Base-by-base conservation (phyloP, 2,797 vertebrate species). In the Anolis apletophallus region DNA sequence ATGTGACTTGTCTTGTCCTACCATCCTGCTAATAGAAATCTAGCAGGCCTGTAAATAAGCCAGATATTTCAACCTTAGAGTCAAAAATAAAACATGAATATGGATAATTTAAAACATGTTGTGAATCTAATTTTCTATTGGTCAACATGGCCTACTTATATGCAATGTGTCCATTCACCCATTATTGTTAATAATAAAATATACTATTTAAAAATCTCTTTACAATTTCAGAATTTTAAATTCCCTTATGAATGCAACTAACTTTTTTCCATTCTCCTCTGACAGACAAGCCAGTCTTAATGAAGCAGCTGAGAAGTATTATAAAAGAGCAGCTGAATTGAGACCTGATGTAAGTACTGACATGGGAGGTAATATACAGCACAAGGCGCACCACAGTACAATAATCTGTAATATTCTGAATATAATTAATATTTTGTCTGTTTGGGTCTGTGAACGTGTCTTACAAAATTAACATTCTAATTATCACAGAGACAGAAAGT, bases 261-360 rank as follows among this genome's bases (percentile, higher is more conserved):
- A n/a, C 32, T 68, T 77, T 80, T 83, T 11, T 16, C 86, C 86
- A 59, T 88, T 12, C 84, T 94, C 32, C 52, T 83, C 93, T 96
- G 91, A 93, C 95, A 99, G 99, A 96, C 99, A 99, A 97, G 99
- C 99, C 92, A 99, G 98, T 95, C 98, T 99, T 88, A 99, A 99
- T 81, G 97, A 98, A 93, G 98, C 98, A 88, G 99, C 99, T 0
- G 99, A 99, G 96, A 98, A 97, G 92, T 99, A 99, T 94, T 99
- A 99, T 32, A 96, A 98, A 95, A 97, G 97, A 96, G 98, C 99
- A 69, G 98, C 99, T 6, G 97, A 92, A 90, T 96, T 99, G 92
- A 98, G 98, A 96, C 98, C 99, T 86, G 97, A 98, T 77, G 99
- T 99, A 96, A 99, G 99, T 99, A 96, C 57, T 85, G 92, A 79